Percentiles rank a stretch among this genome's conserved stretches.
phyloP scores from a whole-genome alignment of 2,888 invertebrate genomes.

The Leistus spinibarbis region DNA sequence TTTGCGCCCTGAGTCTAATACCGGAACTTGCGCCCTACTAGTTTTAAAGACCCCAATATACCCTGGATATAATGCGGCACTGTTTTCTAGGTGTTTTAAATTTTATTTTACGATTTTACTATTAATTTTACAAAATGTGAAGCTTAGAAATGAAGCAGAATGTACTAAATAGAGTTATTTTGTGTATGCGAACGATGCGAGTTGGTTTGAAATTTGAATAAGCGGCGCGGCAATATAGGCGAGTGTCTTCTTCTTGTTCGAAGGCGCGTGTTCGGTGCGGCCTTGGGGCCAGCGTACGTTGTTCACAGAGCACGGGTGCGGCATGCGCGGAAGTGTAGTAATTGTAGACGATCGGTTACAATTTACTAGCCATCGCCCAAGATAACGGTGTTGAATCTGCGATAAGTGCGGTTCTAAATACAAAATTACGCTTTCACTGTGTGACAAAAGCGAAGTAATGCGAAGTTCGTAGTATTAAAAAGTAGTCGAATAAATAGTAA shows the following conservation, averaged over 20 bases:
- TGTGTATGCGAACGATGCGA: background rate
- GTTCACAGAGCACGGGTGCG: conserved; percentile 48
- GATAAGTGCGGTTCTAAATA: conserved; percentile 31
- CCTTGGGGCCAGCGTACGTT: conserved; percentile 23
- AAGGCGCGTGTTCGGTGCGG: background rate
- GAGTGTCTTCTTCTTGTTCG: conserved; percentile 30
- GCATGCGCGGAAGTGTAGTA: conserved; percentile 46
- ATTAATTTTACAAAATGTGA: no score
- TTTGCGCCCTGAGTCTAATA: no score
- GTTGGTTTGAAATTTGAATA: background rate
- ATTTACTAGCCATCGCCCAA: conserved; percentile 40
- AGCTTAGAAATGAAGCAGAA: no score
- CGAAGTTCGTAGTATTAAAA: conserved; percentile 24
- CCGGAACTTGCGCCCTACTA: no score
- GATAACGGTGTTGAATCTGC: conserved; percentile 38
- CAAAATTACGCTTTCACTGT: conserved; percentile 25
- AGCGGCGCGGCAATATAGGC: background rate
- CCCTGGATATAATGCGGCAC: no score
- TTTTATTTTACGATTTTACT: no score
- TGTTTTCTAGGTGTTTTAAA: no score
- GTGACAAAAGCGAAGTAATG: conserved; percentile 26
- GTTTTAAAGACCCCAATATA: no score
- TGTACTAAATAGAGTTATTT: no score
- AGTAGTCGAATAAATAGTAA: conserved; percentile 16
- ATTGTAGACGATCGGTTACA: conserved; percentile 35